phyloP scores from a whole-genome alignment of 1,140 invertebrate species.

The Drosophila triauraria region DNA sequence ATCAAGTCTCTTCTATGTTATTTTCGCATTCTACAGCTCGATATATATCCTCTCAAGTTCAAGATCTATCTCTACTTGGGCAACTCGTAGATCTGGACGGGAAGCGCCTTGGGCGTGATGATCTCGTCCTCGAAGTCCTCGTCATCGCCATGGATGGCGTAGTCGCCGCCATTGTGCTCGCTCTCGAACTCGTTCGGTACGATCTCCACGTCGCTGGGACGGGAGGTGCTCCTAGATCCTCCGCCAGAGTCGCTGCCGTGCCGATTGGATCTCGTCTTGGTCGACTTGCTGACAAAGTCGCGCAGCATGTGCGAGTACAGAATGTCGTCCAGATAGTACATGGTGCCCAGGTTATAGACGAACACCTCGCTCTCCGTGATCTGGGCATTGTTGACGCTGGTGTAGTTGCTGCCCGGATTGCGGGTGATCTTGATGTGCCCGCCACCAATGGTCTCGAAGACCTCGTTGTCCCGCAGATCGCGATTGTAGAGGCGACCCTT shows the following conservation, averaged over 20 bases:
- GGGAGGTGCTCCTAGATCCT: constrained; percentile 63
- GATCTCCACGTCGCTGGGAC: constrained; percentile 84
- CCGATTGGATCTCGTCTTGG: constrained; percentile 73
- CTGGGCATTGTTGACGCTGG: constrained; percentile 86
- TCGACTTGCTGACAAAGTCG: constrained; percentile 65
- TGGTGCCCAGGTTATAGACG: constrained; percentile 88
- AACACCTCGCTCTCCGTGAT: constrained; percentile 88
- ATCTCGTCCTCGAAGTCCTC: constrained; percentile 85
- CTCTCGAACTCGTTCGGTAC: constrained; percentile 85
- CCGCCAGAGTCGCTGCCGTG: constrained; percentile 59
- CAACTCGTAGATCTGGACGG: constrained; percentile 83
- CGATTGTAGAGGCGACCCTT: constrained; percentile 87
- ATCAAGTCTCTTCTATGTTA: constrained; percentile 18
- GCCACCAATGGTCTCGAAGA: constrained; percentile 86
- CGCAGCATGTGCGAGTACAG: constrained; percentile 85
- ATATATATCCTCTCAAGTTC: constrained; percentile 19
- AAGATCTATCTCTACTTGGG: constrained; percentile 64
- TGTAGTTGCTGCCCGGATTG: constrained; percentile 86
- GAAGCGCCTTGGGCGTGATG: constrained; percentile 84
- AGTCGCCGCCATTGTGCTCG: constrained; percentile 71
- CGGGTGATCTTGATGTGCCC: constrained; percentile 86
- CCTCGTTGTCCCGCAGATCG: constrained; percentile 86
- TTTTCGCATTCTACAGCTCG: constrained; percentile 19
- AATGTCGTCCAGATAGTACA: constrained; percentile 88
- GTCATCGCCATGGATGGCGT: constrained; percentile 79